Base-by-base conservation (phyloP, 2,113 vertebrate species). In the Caranx melampygus region DNA sequence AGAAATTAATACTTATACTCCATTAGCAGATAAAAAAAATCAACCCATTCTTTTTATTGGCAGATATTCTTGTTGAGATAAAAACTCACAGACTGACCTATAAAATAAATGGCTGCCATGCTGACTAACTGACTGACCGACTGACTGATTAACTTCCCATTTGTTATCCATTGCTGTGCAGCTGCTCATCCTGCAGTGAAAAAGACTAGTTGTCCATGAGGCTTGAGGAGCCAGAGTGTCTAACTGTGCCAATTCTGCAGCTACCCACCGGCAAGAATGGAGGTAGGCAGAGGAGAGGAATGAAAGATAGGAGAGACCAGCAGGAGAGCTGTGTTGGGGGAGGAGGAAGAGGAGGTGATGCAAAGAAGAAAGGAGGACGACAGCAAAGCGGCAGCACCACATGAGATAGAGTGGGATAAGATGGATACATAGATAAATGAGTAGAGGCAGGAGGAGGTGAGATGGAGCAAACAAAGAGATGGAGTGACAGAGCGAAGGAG, bases 171-270 rank as follows among this genome's bases (percentile, higher is more conserved):
- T 44, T 51, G 31, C 52, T 72, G 49, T 72, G 74, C 87, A 92
- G 88, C 77, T 85, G 82, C 66, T 89, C 61, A 60, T 77, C 79
- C 79, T 61, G 54, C 66, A 67, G 79, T 72, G 87, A 87, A 86
- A 85, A 89, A 72, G 59, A 83, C 65, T 37, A 21, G 75, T 67
- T 87, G 79, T 59, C 89, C 81, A 12, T 44, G 61, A 81, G 2
- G 33, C 54, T 64, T 6, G 1, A 64, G 65, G 79, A 74, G 80
- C 57, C 54, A 75, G 66, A 79, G 76, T 74, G 64, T 72, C 44
- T 40, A 57, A 84, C 71, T 2, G 37, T 40, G 85, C 74, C 87
- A 85, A 60, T 78, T 81, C 57, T 71, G 54, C 37, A 52, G 74
- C 65, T 63, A 44, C 68, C 63, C 67, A 66, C 62, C 0, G 21